A percentile compares a stretch with the other conserved stretches of the same genome.
Conservation (phyloP, 2,113 vertebrate genomes). For the Pedetes capensis region DNA sequence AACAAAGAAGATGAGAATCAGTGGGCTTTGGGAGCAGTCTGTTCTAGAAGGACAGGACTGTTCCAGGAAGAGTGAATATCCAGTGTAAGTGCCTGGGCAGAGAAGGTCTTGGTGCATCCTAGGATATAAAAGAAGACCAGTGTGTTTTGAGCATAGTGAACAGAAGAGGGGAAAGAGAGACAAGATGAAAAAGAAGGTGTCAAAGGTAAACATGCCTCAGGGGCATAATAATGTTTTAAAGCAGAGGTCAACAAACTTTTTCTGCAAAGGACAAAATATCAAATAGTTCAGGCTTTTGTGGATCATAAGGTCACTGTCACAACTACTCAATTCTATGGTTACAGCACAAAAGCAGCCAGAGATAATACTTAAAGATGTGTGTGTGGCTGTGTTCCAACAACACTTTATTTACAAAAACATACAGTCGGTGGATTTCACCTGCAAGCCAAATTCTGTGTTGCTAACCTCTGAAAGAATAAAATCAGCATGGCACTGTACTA, state of each 20-base stretch:
- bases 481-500: neutral
- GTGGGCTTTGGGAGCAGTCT: neutral
- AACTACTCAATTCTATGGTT: neutral
- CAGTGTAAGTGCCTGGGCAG: neutral
- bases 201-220: neutral
- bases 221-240: neutral
- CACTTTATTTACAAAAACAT: constrained; percentile 42
- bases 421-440: neutral
- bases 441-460: neutral
- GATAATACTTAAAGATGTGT: neutral
- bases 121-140: neutral
- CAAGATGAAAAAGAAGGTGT: neutral
- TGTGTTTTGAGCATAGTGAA: neutral
- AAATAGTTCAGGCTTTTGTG: neutral
- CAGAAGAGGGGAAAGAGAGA: neutral
- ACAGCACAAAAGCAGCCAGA: neutral
- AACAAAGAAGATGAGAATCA: neutral
- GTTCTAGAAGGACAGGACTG: neutral
- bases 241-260: neutral
- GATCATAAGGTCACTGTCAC: neutral
- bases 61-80: neutral
- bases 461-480: neutral
- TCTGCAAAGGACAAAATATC: neutral
- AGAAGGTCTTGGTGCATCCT: neutral
- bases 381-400: neutral